Conservation (phyloP, 1,140 invertebrate genomes). For the Lepidostoma basale region DNA sequence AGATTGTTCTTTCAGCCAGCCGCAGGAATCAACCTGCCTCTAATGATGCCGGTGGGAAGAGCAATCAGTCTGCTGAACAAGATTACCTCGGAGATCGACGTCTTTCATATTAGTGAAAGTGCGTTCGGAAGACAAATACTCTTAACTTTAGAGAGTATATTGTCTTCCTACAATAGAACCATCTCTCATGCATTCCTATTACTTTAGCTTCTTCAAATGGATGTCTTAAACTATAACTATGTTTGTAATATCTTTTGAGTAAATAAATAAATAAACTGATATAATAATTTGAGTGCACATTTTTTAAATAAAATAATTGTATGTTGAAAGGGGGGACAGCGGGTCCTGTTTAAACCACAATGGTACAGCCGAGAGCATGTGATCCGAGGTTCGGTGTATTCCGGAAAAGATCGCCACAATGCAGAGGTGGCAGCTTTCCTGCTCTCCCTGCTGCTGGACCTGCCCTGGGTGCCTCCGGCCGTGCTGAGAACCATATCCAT, state of each 20-base stretch:
- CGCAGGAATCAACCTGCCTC: no score
- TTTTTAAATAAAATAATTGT: slow-evolving; percentile 5
- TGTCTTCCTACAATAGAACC: not conserved
- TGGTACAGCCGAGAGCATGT: slow-evolving; percentile 80
- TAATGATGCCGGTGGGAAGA: no score
- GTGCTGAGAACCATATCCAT: slow-evolving; percentile 80
- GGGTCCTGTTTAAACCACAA: slow-evolving; percentile 88
- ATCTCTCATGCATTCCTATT: not conserved
- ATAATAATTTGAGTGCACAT: not conserved
- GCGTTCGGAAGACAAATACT: no score
- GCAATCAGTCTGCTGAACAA: no score
- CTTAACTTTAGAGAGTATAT: no score
- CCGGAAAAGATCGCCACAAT: slow-evolving; percentile 88
- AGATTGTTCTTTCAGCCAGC: no score
- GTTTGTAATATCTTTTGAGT: no score
- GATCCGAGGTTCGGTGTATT: slow-evolving; percentile 81
- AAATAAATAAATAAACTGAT: no score
- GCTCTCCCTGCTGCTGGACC: slow-evolving; percentile 77
- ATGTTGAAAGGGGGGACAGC: slow-evolving; percentile 68
- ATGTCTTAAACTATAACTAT: no score
- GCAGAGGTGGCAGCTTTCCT: slow-evolving; percentile 97
- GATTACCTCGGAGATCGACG: no score
- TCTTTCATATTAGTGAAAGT: no score
- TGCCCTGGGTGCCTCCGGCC: slow-evolving; percentile 79
- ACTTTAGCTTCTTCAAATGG: not conserved